Conservation (phyloP, 35 echinoderm and acorn worm species). For the Lytechinus variegatus region DNA sequence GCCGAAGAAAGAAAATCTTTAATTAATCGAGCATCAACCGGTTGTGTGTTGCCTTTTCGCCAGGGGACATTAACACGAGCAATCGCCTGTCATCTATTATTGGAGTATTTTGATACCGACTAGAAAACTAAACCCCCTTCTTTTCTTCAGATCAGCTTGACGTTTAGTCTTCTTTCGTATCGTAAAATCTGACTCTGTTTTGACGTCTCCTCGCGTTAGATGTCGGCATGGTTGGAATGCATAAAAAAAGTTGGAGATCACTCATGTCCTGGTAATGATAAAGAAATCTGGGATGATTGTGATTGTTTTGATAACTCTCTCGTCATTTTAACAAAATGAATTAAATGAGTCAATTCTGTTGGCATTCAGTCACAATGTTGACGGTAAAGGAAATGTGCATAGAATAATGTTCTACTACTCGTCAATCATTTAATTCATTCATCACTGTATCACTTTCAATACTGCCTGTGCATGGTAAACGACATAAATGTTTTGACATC, state of each 20-base stretch:
- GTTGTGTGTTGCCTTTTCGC: conserved; percentile 42
- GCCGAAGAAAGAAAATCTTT: conserved; percentile 56
- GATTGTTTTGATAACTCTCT: no score
- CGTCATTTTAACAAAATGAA: no score
- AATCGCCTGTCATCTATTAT: conserved; percentile 24
- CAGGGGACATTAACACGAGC: conserved; percentile 45
- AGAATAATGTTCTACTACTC: no score
- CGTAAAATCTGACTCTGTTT: not conserved
- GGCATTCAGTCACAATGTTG: no score
- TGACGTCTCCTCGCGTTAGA: not conserved
- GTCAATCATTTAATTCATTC: not conserved
- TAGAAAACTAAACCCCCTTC: not conserved
- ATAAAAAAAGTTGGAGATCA: not conserved
- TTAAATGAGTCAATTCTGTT: no score
- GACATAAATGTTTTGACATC: not conserved
- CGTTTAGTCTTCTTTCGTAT: not conserved
- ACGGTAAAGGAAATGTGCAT: no score
- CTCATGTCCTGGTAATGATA: not conserved
- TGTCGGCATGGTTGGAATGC: not conserved
- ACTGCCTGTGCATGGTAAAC: not conserved
- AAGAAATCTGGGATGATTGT: not conserved
- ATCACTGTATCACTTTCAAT: not conserved
- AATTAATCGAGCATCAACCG: conserved; percentile 2
- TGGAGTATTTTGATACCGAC: conserved; percentile 28
- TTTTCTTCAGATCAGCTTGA: not conserved